A percentile compares a stretch with the other conserved stretches of the same genome.
phyloP scores from a whole-genome alignment of 2,113 vertebrate species.

The Hippocampus abdominalis region DNA sequence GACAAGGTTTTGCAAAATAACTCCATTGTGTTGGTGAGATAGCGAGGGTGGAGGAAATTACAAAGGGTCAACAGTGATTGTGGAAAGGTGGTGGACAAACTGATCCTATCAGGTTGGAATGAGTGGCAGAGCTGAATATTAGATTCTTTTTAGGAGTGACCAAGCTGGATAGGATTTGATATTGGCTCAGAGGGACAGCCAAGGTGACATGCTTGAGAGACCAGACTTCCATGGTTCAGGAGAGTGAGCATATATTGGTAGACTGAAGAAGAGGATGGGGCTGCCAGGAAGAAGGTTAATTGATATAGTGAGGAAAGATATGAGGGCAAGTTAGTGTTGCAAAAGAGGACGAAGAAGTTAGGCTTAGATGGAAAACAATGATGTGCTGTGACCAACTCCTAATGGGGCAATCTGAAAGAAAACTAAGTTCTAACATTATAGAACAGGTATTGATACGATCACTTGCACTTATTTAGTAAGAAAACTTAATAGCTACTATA shows the following conservation, averaged over 20 bases:
- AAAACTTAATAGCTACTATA: background rate
- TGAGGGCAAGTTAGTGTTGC: background rate
- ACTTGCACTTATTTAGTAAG: background rate
- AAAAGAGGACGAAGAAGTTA: background rate
- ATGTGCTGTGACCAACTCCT: background rate
- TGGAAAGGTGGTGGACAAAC: background rate
- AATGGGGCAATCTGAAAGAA: background rate
- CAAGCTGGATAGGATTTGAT: background rate
- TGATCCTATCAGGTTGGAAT: background rate
- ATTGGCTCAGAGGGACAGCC: background rate
- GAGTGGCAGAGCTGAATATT: background rate
- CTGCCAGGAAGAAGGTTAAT: background rate
- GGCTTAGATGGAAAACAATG: background rate
- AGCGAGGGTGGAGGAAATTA: no score
- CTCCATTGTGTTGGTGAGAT: background rate
- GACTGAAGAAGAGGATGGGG: background rate
- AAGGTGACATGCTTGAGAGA: background rate
- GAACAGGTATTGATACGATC: background rate
- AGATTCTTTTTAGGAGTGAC: no score
- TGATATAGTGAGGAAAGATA: background rate
- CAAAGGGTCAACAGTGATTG: background rate
- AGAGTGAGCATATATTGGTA: background rate
- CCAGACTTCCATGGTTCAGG: background rate
- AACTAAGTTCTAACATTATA: background rate
- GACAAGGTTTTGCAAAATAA: background rate